phyloP scores from a whole-genome alignment of 2,888 invertebrate genomes.

The Neria commutata region DNA sequence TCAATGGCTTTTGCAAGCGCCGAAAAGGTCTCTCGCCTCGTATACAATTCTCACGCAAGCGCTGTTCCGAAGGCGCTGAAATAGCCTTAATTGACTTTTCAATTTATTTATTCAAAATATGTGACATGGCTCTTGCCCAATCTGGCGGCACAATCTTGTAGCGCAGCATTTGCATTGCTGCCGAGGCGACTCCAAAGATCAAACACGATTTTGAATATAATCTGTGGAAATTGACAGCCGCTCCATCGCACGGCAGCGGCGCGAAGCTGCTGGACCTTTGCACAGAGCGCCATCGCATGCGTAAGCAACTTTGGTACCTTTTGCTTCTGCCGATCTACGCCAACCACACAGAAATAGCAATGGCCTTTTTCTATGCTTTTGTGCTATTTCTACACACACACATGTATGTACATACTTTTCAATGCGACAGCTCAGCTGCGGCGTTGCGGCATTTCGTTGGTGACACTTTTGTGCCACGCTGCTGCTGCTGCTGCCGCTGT shows the following conservation, averaged over 20 bases:
- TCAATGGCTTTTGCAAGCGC: not conserved
- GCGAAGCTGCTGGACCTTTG: not conserved
- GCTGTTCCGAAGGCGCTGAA: no score
- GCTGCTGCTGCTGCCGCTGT: not conserved
- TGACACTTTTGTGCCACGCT: not conserved
- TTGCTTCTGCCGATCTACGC: not conserved
- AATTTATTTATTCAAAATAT: not conserved
- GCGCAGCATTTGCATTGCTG: not conserved
- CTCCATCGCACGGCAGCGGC: not conserved
- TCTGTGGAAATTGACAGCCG: slow-evolving; percentile 4
- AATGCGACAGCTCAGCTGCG: no score
- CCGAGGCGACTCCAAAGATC: not conserved
- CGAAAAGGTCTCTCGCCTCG: no score
- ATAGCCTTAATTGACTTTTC: not conserved
- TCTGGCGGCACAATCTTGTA: not conserved
- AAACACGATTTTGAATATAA: slow-evolving; percentile 5
- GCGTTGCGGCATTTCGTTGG: not conserved
- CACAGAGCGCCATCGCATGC: not conserved
- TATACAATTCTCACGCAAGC: no score
- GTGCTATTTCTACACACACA: not conserved
- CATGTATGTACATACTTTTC: no score
- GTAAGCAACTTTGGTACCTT: not conserved
- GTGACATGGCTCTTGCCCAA: not conserved
- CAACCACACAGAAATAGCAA: not conserved
- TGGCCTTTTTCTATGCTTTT: not conserved